phyloP scores from a whole-genome alignment of 2,797 vertebrate species.

The Labeo calbasu region DNA sequence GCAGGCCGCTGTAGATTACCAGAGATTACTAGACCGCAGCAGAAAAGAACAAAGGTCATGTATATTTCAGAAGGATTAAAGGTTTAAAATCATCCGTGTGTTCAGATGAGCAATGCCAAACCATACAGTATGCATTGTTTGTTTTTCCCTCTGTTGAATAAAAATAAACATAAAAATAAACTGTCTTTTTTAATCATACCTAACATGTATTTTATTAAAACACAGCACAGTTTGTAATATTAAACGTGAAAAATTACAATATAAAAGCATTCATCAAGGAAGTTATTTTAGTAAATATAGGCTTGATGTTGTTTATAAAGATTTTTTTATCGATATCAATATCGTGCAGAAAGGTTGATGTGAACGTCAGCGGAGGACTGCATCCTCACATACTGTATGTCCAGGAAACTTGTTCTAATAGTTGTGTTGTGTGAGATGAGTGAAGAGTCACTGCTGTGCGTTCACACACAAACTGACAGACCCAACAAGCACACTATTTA shows the following conservation, averaged over 20 bases:
- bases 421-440: not conserved
- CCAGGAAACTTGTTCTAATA: not conserved
- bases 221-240: not conserved
- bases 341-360: not conserved
- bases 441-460: not conserved
- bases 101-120: not conserved
- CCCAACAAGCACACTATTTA: not conserved
- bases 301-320: not conserved
- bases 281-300: not conserved
- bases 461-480: not conserved
- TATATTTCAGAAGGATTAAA: slow-evolving; percentile 5
- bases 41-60: not conserved
- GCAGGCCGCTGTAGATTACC: not conserved
- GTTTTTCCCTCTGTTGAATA: not conserved
- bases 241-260: slow-evolving; percentile 10
- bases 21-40: not conserved
- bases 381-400: not conserved
- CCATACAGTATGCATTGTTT: too few species aligned
- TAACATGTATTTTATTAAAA: slow-evolving; percentile 4
- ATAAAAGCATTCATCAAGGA: slow-evolving; percentile 4
- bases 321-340: not conserved
- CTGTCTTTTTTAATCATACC: not conserved
- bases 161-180: not conserved
- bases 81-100: not conserved
- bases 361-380: not conserved